Base-by-base conservation (phyloP, 2,113 vertebrate genomes). In the Emydura subglobosa region DNA sequence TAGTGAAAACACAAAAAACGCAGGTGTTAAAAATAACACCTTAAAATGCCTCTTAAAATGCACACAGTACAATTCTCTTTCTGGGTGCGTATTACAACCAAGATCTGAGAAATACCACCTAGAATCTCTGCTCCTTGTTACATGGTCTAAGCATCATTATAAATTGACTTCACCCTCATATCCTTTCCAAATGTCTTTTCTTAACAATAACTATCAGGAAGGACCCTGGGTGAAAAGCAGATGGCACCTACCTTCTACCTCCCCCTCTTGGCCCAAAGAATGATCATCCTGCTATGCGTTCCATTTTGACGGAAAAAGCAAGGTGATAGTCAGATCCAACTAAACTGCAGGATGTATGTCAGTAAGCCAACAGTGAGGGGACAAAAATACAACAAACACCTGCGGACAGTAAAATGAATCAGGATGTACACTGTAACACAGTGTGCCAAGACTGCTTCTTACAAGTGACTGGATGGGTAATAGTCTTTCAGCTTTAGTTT, bases 111-210 rank as follows among this genome's bases (percentile, higher is more conserved):
- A 80, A 90, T 16, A 51, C 1, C 1, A 2, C 34, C 92, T 93
- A 90, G 34, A 83, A 13, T 10, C 90, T 65, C 29, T 53, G 0
- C 34, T 65, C 17, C 86, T 9, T 27, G 31, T 55, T 83, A 42
- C 11, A 59, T 3, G 19, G 85, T 2, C 47, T 11, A 50, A 85
- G 91, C 34, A 34, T 4, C 74, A 91, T 53, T 39, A 51, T 5
- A 9, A n/a, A 68, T n/a, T 61, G 57, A 1, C 3, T 72, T 10
- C 31, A 0, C 8, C 2, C n/a, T 31, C 7, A 12, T 1, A 1
- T n/a, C 1, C 39, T 76, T 86, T 51, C 34, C 39, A 57, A 31
- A 57, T 17, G 65, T 6, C 16, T 2, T 9, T 2, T 10, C 74
- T 25, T 82, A 59, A 50, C 5, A 54, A 19, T 19, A 31, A 3